Conservation (phyloP, 2,797 vertebrate genomes). For the Heliangelus exortis region DNA sequence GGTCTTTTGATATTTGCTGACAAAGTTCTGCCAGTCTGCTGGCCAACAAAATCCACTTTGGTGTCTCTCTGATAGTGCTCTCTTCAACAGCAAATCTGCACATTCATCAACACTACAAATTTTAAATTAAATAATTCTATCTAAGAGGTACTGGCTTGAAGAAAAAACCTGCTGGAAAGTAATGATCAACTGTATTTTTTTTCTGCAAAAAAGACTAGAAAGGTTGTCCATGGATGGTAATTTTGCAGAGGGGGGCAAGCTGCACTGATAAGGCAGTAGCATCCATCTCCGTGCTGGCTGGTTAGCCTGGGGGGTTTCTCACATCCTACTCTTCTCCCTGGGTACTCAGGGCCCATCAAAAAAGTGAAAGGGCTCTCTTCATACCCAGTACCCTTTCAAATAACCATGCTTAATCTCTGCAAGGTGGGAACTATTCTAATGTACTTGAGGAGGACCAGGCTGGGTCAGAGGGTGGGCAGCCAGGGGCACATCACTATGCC, state of each 20-base stretch:
- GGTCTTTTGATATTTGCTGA: neutral
- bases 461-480: neutral
- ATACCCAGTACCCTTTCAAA: neutral
- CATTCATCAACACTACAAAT: neutral
- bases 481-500: rapidly evolving
- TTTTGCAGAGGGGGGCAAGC: no score
- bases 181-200: neutral
- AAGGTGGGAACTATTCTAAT: neutral
- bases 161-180: neutral
- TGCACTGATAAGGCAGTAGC: neutral
- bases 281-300: neutral
- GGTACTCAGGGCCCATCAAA: neutral
- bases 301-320: neutral
- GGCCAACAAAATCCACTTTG: neutral
- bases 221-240: rapidly evolving
- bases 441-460: neutral
- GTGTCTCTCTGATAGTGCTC: neutral
- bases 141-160: neutral
- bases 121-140: neutral
- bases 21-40: neutral
- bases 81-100: neutral
- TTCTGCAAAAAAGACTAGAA: neutral
- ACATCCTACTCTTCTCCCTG: neutral
- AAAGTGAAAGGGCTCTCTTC: neutral
- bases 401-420: neutral